A percentile compares a stretch with the other conserved stretches of the same genome.
These are phyloP conservation scores for Dendroctonus valens DNA, from an alignment of 1,140 invertebrate species.

Conservation along the genomic window DNA sequence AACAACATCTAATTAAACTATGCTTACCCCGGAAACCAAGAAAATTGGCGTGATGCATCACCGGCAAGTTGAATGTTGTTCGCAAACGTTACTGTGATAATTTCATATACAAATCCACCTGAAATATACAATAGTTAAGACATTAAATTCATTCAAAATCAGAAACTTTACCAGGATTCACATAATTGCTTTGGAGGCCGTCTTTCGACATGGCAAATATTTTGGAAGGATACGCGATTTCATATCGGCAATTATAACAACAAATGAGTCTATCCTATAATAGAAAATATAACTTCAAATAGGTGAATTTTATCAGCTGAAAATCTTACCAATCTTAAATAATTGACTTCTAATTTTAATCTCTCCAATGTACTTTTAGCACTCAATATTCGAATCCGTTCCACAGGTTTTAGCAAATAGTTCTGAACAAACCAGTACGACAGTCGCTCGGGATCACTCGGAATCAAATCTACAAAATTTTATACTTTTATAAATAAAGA, in stretches of 20 bases:
- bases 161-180: conserved; percentile 62
- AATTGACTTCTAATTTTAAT: conserved; percentile 40
- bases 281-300: neutral
- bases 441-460: conserved; percentile 45
- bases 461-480: conserved; percentile 41
- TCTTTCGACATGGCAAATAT: conserved; percentile 81
- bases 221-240: conserved; percentile 66
- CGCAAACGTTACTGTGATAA: conserved; percentile 69
- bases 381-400: conserved; percentile 44
- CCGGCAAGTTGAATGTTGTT: conserved; percentile 59
- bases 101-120: conserved; percentile 77
- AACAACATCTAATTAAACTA: too few species aligned
- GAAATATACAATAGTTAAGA: conserved; percentile 20
- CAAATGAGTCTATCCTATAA: conserved; percentile 61
- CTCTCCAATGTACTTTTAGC: conserved; percentile 44
- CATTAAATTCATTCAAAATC: neutral
- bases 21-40: conserved; percentile 82
- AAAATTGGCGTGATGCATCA: conserved; percentile 65
- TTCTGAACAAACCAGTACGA: conserved; percentile 51
- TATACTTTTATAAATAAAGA: conserved; percentile 10
- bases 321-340: conserved; percentile 29
- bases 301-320: neutral
- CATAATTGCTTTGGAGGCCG: conserved; percentile 78
- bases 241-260: conserved; percentile 62
- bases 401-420: conserved; percentile 45